Conservation (phyloP, 2,797 vertebrate genomes). For the Eurystomus glaucurus region DNA sequence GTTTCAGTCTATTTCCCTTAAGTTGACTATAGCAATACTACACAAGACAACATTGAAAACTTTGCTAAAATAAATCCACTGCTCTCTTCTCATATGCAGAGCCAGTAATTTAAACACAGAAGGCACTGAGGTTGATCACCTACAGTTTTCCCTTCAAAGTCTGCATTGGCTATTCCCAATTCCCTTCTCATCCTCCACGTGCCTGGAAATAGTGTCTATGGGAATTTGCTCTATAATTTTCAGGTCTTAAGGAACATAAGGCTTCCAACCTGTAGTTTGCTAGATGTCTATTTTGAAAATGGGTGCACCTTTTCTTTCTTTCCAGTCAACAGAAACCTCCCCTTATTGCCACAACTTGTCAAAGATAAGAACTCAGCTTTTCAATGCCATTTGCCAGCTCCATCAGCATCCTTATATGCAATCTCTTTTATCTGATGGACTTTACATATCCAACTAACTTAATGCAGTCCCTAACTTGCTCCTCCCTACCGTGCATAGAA, state of each 20-base stretch:
- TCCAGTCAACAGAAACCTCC: background rate
- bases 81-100: background rate
- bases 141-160: background rate
- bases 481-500: background rate
- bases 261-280: background rate
- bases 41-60: background rate
- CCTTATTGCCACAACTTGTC: background rate
- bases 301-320: background rate
- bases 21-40: background rate
- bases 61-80: background rate
- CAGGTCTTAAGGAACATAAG: background rate
- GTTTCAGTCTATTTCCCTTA: background rate
- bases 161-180: background rate
- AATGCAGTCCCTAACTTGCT: background rate
- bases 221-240: background rate
- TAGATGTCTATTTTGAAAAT: background rate
- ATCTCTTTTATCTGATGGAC: background rate
- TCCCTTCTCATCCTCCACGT: background rate
- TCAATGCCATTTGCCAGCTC: background rate
- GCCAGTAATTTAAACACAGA: background rate
- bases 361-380: background rate
- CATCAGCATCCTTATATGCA: background rate
- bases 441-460: background rate
- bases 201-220: background rate
- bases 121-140: background rate